Conservation (phyloP, 2,888 invertebrate genomes). For the Oconnorella tubifera region DNA sequence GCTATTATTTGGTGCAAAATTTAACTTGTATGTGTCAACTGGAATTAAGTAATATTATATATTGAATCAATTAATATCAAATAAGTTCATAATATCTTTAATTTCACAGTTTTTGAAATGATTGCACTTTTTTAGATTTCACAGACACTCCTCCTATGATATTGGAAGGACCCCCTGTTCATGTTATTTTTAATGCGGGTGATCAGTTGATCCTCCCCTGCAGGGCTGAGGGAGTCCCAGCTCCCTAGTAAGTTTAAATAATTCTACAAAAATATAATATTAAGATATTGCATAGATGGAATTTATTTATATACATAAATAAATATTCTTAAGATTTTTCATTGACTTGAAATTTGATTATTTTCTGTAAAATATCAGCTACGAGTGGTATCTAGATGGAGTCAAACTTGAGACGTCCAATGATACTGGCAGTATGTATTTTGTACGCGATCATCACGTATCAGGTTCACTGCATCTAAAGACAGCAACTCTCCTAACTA, state of each 20-base stretch:
- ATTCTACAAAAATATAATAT: neutral
- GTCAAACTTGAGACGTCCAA: neutral
- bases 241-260: neutral
- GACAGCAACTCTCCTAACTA: neutral
- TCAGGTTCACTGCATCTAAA: constrained; percentile 1
- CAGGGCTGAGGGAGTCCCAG: constrained; percentile 5
- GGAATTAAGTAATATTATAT: too few relatives aligned
- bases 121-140: neutral
- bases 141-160: constrained; percentile 8
- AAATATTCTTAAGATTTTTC: neutral
- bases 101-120: neutral
- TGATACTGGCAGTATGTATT: neutral
- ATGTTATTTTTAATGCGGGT: constrained; percentile 7
- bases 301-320: neutral
- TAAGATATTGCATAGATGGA: neutral
- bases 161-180: constrained; percentile 4
- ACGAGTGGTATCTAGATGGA: constrained; percentile 13
- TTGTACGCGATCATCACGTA: neutral
- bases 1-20: too few relatives aligned
- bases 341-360: neutral
- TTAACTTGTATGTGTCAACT: too few relatives aligned
- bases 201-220: constrained; percentile 9
- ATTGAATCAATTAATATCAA: too few relatives aligned
- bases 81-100: too few relatives aligned
- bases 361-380: neutral